Conservation (phyloP, 2,113 vertebrate species). For the Lycocorax pyrrhopterus region DNA sequence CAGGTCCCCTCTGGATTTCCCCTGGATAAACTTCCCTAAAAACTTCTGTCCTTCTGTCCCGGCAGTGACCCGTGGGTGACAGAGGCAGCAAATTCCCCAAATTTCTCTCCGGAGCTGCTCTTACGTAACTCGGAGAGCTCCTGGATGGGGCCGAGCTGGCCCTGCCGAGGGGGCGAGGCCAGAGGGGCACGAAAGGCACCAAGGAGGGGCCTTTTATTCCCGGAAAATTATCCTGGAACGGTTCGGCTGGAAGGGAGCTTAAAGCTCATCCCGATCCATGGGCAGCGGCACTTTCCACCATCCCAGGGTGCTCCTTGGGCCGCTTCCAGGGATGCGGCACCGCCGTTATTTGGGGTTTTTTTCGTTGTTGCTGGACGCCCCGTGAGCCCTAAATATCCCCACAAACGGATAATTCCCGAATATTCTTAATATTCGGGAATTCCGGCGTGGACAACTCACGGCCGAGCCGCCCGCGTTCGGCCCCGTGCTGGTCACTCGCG, state of each 20-base stretch:
- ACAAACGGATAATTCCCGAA: background rate
- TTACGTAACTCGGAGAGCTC: background rate
- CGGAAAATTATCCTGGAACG: background rate
- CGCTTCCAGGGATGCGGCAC: background rate
- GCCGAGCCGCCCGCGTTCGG: background rate
- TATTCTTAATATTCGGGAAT: background rate
- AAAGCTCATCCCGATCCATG: background rate
- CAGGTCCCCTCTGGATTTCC: background rate
- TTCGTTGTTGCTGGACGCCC: background rate
- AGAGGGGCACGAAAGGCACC: background rate
- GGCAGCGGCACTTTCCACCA: background rate
- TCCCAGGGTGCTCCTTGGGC: background rate
- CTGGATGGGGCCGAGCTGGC: background rate
- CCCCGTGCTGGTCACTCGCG: background rate
- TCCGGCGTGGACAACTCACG: background rate
- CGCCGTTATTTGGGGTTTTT: background rate
- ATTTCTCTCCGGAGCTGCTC: background rate
- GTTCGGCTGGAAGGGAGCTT: background rate
- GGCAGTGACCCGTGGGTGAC: background rate
- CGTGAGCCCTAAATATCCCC: background rate
- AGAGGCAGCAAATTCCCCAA: background rate
- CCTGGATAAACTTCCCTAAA: background rate
- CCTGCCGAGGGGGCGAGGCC: background rate
- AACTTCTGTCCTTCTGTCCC: background rate
- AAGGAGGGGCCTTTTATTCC: background rate